phyloP scores from a whole-genome alignment of 2,888 invertebrate genomes.

The Poecilus cupreus region DNA sequence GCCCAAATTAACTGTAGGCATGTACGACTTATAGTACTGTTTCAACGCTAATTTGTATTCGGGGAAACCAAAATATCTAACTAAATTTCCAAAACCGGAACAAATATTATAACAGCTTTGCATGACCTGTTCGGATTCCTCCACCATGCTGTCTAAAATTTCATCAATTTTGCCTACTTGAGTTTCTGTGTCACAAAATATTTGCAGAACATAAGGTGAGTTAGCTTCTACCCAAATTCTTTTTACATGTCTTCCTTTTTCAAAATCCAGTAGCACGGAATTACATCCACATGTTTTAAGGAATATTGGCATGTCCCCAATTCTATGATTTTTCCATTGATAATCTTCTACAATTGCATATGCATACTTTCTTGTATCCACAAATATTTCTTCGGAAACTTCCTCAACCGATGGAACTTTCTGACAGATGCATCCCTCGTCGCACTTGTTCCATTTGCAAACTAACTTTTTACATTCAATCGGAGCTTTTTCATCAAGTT shows the following conservation, averaged over 20 bases:
- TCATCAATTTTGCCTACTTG: conserved; percentile 66
- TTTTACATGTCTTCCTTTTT: conserved; percentile 51
- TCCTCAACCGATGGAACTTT: not conserved
- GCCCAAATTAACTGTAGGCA: conserved; percentile 61
- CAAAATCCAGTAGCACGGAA: conserved; percentile 65
- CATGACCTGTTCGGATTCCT: conserved; percentile 66
- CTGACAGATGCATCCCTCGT: conserved; percentile 33
- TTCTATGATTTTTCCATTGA: conserved; percentile 65
- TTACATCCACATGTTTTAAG: conserved; percentile 66
- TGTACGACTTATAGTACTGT: conserved; percentile 66
- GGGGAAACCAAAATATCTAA: conserved; percentile 67
- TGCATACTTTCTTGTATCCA: conserved; percentile 60
- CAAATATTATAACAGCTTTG: conserved; percentile 66
- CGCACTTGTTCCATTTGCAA: conserved; percentile 21
- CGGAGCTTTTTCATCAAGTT: not conserved
- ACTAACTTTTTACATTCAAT: conserved; percentile 8
- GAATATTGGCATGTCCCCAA: conserved; percentile 63
- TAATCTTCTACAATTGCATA: conserved; percentile 67
- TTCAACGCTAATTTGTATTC: conserved; percentile 63
- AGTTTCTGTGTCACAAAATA: conserved; percentile 65
- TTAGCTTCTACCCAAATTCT: conserved; percentile 67
- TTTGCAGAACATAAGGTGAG: conserved; percentile 65
- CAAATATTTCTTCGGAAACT: not conserved
- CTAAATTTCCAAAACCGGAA: conserved; percentile 66
- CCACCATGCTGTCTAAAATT: conserved; percentile 65